Conservation (phyloP, 64 coral and sea anemone species). For the Trachythela sp. region DNA sequence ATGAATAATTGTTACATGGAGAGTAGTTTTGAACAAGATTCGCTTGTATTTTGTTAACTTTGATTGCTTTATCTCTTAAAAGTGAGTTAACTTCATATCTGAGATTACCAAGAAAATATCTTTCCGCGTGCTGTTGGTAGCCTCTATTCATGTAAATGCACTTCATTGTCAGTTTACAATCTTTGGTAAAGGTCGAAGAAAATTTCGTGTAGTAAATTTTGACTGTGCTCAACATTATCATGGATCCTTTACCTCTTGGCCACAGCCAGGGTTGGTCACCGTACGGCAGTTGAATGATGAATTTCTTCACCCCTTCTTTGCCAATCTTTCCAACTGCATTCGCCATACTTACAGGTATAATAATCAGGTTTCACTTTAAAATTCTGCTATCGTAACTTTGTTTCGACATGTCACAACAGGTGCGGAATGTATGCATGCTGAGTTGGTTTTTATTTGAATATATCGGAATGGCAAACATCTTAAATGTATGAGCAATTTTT, state of each 20-base stretch:
- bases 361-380: background rate
- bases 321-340: background rate
- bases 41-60: background rate
- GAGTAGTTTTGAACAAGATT: background rate
- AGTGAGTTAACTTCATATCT: background rate
- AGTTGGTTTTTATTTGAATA: no score
- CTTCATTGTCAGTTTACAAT: background rate
- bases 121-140: background rate
- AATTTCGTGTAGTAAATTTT: background rate
- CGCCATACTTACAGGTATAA: background rate
- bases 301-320: background rate
- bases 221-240: background rate
- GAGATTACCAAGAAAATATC: background rate
- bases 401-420: no score
- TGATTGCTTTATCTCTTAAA: background rate
- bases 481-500: no score
- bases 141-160: background rate
- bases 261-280: background rate
- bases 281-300: background rate
- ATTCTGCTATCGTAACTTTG: no score
- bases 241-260: background rate
- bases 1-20: background rate
- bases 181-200: no score
- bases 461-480: no score
- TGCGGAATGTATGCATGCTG: no score